A percentile compares a stretch with the other conserved stretches of the same genome.
Conservation (phyloP, 2,797 vertebrate genomes). For the Pogonophryne albipinna region DNA sequence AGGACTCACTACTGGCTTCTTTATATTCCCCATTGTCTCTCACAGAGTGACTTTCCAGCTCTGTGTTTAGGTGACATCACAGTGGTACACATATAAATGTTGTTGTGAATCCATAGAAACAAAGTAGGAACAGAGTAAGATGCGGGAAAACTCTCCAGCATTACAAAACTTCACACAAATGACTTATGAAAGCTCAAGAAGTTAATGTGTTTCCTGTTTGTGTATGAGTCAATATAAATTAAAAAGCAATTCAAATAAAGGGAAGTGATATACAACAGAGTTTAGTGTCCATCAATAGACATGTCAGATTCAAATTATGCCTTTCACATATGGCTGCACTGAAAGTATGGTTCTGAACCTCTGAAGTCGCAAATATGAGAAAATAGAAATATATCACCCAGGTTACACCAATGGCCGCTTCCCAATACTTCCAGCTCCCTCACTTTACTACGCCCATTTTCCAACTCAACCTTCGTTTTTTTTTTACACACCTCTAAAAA, state of each 20-base stretch:
- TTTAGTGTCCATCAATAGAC: not conserved
- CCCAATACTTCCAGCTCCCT: too few species aligned
- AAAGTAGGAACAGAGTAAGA: slow-evolving; percentile 10
- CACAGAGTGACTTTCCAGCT: slow-evolving; percentile 7
- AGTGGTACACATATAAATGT: not conserved
- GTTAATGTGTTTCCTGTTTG: not conserved
- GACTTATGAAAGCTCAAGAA: not conserved
- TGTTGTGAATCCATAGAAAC: slow-evolving; percentile 57
- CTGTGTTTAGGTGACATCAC: slow-evolving; percentile 39
- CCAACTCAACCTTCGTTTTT: too few species aligned
- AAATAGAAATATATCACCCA: too few species aligned
- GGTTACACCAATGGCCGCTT: too few species aligned
- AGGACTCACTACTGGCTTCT: slow-evolving; percentile 21
- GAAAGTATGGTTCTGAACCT: not conserved
- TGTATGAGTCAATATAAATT: not conserved
- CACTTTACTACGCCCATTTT: too few species aligned
- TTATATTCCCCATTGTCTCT: slow-evolving; percentile 25
- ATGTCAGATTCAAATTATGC: not conserved
- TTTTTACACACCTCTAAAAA: too few species aligned
- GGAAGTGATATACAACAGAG: not conserved
- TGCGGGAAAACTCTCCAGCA: slow-evolving; percentile 21
- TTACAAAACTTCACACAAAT: slow-evolving; percentile 20
- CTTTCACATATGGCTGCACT: not conserved
- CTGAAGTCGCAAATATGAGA: not conserved
- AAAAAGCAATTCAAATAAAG: not conserved